phyloP scores from a whole-genome alignment of 2,888 invertebrate genomes.

The Drosophila anceps region DNA sequence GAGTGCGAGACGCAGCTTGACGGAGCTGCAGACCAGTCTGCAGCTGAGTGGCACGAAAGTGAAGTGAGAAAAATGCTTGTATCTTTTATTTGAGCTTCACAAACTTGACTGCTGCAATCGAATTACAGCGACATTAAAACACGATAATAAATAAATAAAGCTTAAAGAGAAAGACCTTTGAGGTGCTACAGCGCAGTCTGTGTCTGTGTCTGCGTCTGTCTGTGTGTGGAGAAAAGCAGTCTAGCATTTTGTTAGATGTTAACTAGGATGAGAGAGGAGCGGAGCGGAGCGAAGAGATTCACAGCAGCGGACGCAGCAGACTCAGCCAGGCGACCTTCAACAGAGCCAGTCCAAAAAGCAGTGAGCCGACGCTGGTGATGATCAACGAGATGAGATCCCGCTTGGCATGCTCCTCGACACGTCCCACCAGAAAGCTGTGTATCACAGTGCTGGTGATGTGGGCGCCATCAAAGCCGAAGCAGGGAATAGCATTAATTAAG shows the following conservation, averaged over 20 bases:
- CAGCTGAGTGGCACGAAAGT: slow-evolving; percentile 86
- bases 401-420: slow-evolving; percentile 86
- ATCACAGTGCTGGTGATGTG: slow-evolving; percentile 91
- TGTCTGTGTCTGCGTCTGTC: slow-evolving; percentile 22
- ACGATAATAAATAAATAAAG: slow-evolving; percentile 41
- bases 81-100: slow-evolving; percentile 67
- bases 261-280: not conserved
- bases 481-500: slow-evolving; percentile 95
- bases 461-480: slow-evolving; percentile 97
- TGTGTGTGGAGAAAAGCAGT: slow-evolving; percentile 55
- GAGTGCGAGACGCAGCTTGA: slow-evolving; percentile 89
- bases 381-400: slow-evolving; percentile 89
- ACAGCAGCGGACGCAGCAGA: slow-evolving; percentile 73
- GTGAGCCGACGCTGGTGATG: slow-evolving; percentile 90
- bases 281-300: not conserved
- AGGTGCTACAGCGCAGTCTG: slow-evolving; percentile 52
- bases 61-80: slow-evolving; percentile 39
- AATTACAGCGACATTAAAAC: slow-evolving; percentile 32
- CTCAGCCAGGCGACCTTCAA: slow-evolving; percentile 87
- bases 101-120: slow-evolving; percentile 39
- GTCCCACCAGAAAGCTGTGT: slow-evolving; percentile 87
- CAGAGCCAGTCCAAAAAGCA: slow-evolving; percentile 89
- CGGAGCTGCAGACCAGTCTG: slow-evolving; percentile 89
- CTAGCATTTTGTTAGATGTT: slow-evolving; percentile 49
- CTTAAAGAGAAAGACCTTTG: slow-evolving; percentile 58